Evolutionary conservation across 2,797 vertebrate genomes (phyloP), one percentile per base, ranked within the genome.

Genomic region (Oophaga sylvatica): DNA sequence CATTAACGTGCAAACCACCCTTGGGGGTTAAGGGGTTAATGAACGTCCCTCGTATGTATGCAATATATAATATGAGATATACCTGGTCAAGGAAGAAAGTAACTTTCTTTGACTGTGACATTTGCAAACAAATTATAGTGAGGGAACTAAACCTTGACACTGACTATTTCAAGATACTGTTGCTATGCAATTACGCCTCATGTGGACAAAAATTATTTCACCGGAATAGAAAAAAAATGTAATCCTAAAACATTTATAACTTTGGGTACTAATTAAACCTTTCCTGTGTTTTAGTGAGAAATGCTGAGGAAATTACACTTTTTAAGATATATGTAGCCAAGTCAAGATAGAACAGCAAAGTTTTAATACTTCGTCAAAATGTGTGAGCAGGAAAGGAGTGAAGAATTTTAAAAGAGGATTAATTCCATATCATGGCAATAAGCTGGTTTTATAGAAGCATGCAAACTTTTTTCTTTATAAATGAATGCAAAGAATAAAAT

Each of bases 401-500:
- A 29, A 76, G 57, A 45, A 57, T 73, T 77, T 63, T 7, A 26
- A 8, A 63, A 41, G 22, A 60, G 41, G 59, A 84, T 77, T 84
- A 71, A 71, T 71, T 83, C 73, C 81, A 60, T 71, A 71, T 70
- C 35, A 76, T 76, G 31, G 57, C 73, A 77, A 77, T 77, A 76
- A 26, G 15, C 19, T 65, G 35, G 71, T 84, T 35, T 77, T 62
- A 60, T 84, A 63, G n/a, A 19, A 22, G 70, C 29, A 71, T 29
- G 29, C 80, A 45, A 77, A 77, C 57, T 45, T 77, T 77, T 77
- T 79, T 29, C 26, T 57, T 19, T 31, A 59, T 17, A 84, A 62
- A 85, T 77, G n/a, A 77, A 77, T 77, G 41, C 59, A 77, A 82
- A 83, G 60, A 87, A 82, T 67, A 75, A 87, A 80, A 77, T 65